Percentiles rank a stretch among this genome's conserved stretches.
Conservation (phyloP, 2,113 vertebrate species). For the Turdus rufiventris region DNA sequence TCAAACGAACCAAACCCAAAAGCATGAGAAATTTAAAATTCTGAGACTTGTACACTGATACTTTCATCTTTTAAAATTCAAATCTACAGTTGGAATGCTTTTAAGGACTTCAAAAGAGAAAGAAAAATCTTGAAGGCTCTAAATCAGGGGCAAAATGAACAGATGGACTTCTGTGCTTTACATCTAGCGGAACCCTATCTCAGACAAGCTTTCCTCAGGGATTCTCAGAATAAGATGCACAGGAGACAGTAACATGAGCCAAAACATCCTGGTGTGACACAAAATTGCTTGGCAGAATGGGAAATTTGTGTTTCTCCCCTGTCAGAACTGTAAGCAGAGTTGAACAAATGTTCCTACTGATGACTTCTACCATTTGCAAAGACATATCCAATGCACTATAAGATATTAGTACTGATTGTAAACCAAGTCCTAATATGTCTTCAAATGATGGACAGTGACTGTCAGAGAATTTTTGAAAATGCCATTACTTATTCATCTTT, state of each 20-base stretch:
- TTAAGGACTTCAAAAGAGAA: background rate
- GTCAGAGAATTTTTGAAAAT: background rate
- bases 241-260: background rate
- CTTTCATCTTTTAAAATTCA: background rate
- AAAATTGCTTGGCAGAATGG: background rate
- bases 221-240: background rate
- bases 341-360: background rate
- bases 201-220: background rate
- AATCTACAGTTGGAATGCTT: background rate
- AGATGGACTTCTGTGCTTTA: background rate
- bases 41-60: background rate
- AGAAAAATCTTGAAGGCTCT: background rate
- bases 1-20: background rate
- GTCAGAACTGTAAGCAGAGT: background rate
- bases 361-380: background rate
- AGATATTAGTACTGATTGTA: background rate
- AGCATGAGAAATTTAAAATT: background rate
- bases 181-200: background rate
- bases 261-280: rapidly evolving
- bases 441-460: background rate
- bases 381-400: background rate
- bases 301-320: background rate
- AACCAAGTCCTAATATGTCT: background rate
- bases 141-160: background rate
- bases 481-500: background rate